Conservation (phyloP, 2,113 vertebrate genomes). For the Butorides virescens region DNA sequence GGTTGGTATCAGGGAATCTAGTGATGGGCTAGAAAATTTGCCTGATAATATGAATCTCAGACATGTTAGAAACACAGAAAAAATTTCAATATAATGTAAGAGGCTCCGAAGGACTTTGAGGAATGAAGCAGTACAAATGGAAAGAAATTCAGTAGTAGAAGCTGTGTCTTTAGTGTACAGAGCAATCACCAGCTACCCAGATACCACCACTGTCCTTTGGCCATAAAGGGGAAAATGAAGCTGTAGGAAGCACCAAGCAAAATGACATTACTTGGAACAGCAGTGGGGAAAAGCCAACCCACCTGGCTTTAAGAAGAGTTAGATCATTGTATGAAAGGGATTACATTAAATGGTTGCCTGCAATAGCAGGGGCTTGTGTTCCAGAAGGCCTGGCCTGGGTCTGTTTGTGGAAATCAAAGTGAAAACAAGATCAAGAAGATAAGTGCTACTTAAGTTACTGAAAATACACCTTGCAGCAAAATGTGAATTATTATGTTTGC, state of each 20-base stretch:
- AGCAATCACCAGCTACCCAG: not conserved
- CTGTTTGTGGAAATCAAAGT: not conserved
- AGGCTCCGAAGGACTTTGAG: not conserved
- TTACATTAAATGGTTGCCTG: not conserved
- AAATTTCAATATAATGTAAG: not conserved
- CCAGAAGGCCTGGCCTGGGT: not conserved
- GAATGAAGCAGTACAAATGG: not conserved
- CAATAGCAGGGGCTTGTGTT: not conserved
- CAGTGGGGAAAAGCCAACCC: not conserved
- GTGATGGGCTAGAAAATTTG: not conserved
- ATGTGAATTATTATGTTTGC: not conserved
- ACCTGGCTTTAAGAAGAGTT: not conserved
- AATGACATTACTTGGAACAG: not conserved
- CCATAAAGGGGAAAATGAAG: not conserved
- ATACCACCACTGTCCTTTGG: not conserved
- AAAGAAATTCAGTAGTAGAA: not conserved
- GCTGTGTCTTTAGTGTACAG: not conserved
- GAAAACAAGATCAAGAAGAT: not conserved
- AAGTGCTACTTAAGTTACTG: not conserved
- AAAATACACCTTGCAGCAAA: not conserved
- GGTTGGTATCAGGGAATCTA: not conserved
- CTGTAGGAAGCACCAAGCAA: not conserved
- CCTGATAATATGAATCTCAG: not conserved
- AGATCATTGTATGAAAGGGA: not conserved
- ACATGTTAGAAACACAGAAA: not conserved